phyloP scores from a whole-genome alignment of 2,113 vertebrate genomes.

The Nesoenas mayeri region DNA sequence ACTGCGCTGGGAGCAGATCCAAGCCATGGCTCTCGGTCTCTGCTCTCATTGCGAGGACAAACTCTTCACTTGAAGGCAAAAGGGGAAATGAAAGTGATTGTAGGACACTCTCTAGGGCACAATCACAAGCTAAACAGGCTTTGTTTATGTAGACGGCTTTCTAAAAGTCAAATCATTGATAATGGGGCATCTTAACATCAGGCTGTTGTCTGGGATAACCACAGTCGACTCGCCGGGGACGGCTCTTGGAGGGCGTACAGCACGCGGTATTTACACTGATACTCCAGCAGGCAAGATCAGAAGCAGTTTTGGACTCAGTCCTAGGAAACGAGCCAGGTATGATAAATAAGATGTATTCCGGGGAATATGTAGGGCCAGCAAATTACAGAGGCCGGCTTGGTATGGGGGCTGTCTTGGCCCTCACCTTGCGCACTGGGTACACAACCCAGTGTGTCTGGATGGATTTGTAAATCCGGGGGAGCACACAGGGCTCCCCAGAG shows the following conservation, averaged over 20 bases:
- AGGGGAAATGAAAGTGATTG: slow-evolving; percentile 21
- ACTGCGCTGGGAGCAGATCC: neutral
- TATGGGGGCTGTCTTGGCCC: neutral
- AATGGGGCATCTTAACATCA: neutral
- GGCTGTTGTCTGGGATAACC: slow-evolving; percentile 14
- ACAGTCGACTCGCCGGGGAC: neutral
- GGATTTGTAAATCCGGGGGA: neutral
- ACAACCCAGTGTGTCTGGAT: neutral
- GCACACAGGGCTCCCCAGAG: neutral
- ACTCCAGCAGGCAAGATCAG: slow-evolving; percentile 9
- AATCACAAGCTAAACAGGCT: slow-evolving; percentile 16
- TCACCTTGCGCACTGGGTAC: neutral
- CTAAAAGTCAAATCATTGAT: slow-evolving; percentile 20
- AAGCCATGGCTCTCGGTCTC: neutral
- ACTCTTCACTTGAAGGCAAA: neutral
- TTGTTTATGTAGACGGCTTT: slow-evolving; percentile 11
- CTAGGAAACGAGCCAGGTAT: slow-evolving; percentile 17
- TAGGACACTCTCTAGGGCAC: slow-evolving; percentile 23
- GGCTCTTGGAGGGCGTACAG: slow-evolving; percentile 15
- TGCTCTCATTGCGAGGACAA: neutral
- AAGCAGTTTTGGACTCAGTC: slow-evolving; percentile 1
- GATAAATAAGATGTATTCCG: neutral
- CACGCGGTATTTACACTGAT: neutral
- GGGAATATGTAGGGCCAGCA: neutral
- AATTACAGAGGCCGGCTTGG: neutral